A percentile compares a stretch with the other conserved stretches of the same genome.
Conservation (phyloP, 1,140 invertebrate genomes). For the Cheumatopsyche charites region DNA sequence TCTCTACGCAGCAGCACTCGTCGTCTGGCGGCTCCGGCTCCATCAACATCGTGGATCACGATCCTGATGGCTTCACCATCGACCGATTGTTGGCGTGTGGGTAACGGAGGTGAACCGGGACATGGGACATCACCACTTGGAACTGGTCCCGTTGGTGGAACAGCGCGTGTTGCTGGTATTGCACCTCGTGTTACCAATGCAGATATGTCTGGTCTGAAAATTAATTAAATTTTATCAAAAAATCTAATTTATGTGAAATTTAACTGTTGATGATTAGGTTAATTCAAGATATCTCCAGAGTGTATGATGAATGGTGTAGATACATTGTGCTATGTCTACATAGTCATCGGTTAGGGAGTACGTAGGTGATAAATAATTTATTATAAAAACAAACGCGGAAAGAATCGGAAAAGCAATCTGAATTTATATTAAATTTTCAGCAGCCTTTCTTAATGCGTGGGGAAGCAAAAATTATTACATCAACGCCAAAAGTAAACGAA, state of each 20-base stretch:
- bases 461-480: no score
- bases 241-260: not conserved
- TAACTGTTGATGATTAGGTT: no score
- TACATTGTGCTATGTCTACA: no score
- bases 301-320: no score
- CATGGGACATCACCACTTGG: constrained; percentile 62
- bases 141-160: constrained; percentile 55
- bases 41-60: constrained; percentile 90
- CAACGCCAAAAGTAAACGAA: no score
- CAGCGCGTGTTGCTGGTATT: constrained; percentile 55
- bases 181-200: constrained; percentile 67
- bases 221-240: not conserved
- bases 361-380: no score
- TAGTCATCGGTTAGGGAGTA: no score
- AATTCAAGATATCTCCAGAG: no score
- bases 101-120: constrained; percentile 31
- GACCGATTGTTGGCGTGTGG: constrained; percentile 75
- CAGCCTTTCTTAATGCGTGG: no score
- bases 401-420: no score
- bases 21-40: constrained; percentile 70
- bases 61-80: constrained; percentile 92
- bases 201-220: constrained; percentile 73
- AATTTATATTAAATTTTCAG: no score
- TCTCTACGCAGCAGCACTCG: constrained; percentile 78
- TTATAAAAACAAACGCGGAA: no score